Base-by-base conservation (phyloP, 2,113 vertebrate genomes). In the Strigops habroptila region DNA sequence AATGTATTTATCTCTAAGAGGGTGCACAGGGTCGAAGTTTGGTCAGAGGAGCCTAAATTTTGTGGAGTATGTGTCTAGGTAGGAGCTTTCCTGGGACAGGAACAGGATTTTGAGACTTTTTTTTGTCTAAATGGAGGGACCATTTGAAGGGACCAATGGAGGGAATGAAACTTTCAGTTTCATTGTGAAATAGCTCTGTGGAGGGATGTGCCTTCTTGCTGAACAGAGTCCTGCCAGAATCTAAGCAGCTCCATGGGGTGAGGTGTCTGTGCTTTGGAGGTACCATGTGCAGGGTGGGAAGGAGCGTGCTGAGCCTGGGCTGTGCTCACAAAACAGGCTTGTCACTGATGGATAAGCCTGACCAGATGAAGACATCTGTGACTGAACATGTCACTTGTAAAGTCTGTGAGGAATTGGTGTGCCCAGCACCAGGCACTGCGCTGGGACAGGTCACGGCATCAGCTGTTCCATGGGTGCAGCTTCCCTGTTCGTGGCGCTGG, bases 251-350 rank as follows among this genome's bases (percentile, higher is more conserved):
- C 28, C 0, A 0, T 48, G 51, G 35, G 7, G 3, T 68, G 33
- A 39, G 33, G 13, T 51, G 5, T 43, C 37, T 33, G 21, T 79
- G 18, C 33, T 59, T 59, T 49, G 37, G 55, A 82, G 14, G 6
- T 83, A 13, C 5, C 6, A 3, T 25, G 16, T 0, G 0, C 2
- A 1, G 37, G 10, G 8, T 43, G 9, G 37, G 37, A 35, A n/a
- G 57, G 60, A 74, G 10, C 2, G 2, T 37, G 71, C 19, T 49
- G 44, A 73, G 19, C 31, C 35, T 69, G 31, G 3, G 64, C 7
- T 3, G 5, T 68, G 48, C 55, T 89, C 14, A 9, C 24, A 15
- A 27, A 71, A 10, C 11, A 9, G 59, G 14, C 14, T 67, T 7
- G 5, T 64, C 7, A 1, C 52, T 37, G 21, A 3, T 0, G 0